Conservation (phyloP, 64 coral and sea anemone genomes). For the Porites australiensis region DNA sequence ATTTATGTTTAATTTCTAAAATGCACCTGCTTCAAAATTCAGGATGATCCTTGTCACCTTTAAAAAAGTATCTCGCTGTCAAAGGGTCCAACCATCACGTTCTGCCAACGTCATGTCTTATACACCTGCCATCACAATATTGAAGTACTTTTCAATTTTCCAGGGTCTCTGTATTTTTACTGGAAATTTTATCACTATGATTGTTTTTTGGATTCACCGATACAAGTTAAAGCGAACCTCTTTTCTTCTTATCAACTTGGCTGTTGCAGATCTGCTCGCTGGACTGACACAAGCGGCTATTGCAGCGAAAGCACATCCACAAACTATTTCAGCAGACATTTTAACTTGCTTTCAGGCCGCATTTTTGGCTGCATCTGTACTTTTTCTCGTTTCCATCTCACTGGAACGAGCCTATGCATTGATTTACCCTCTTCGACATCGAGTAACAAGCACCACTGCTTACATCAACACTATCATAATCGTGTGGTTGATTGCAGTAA, state of each 20-base stretch:
- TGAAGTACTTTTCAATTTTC: background rate
- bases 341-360: background rate
- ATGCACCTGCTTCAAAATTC: no score
- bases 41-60: no score
- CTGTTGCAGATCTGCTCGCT: background rate
- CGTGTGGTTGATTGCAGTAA: background rate
- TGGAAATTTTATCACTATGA: background rate
- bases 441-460: background rate
- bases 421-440: background rate
- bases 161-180: background rate
- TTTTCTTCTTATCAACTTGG: conserved; percentile 15
- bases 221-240: conserved; percentile 2
- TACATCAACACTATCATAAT: background rate
- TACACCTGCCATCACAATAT: background rate
- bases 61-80: no score
- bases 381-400: background rate
- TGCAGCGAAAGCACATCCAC: background rate
- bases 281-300: background rate
- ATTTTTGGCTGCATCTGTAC: background rate
- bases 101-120: background rate
- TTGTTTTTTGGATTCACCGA: conserved; percentile 35
- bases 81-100: no score
- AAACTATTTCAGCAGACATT: background rate
- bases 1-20: no score
- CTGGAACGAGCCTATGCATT: background rate